Base-by-base conservation (phyloP, 2,113 vertebrate genomes). In the Fulmarus glacialis region DNA sequence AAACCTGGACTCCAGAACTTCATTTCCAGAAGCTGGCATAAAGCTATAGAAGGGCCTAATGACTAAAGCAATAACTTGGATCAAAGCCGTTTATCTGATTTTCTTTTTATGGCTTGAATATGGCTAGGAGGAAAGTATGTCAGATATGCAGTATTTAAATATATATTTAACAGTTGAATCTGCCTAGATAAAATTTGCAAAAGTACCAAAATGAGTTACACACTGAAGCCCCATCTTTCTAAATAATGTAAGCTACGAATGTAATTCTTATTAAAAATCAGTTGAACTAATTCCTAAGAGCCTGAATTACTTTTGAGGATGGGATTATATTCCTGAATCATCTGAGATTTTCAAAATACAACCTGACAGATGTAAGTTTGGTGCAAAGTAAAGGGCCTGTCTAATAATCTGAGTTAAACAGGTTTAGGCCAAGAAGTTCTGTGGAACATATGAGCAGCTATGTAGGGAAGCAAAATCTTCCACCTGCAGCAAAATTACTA, bases 1-100 rank as follows among this genome's bases (percentile, higher is more conserved):
- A 87, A 71, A 67, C 74, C 60, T 72, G 59, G 45, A 12, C 67
- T 81, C 43, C 90, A 66, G 36, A 64, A 70, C 38, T 66, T 68
- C 68, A 75, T 63, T 91, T 82, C 77, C 87, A 95, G 93, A 38
- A 89, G 89, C 60, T 93, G 95, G 47, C 80, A 63, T 13, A 52
- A 34, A 81, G 55, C 67, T 78, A 0, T 12, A 71, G 64, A 75
- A 84, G 47, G 43, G n/a, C 43, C 77, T 94, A 59, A 89, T 71
- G 92, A 93, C 60, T 40, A 92, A 87, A 95, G 77, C 80, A 94
- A 66, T 67, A 75, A 71, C 67, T 73, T 94, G 96, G 75, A 89
- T 92, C 79, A 92, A 90, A 96, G 89, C 52, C 6, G 1, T 63
- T 96, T 89, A 84, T 94, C 91, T 96, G 94, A 96, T 91, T 91